These are phyloP conservation scores for Nomada ferruginata DNA, from an alignment of 2,888 invertebrate species.

Conservation along the genomic window DNA sequence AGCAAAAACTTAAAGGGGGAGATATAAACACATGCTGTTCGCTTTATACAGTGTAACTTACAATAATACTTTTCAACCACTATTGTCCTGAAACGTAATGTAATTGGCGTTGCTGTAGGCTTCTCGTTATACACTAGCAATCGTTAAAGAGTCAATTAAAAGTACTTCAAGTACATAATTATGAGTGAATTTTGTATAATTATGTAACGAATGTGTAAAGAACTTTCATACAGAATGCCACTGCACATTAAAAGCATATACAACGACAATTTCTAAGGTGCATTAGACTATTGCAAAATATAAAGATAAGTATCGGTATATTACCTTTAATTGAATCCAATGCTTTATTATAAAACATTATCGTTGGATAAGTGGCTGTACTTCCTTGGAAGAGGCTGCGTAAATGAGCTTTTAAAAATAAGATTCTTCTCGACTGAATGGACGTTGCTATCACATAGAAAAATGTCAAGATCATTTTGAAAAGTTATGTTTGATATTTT, in stretches of 20 bases:
- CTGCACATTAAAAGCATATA: not conserved
- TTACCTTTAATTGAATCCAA: slow-evolving; percentile 73
- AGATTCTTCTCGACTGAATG: slow-evolving; percentile 92
- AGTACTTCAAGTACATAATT: not conserved
- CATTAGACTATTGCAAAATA: slow-evolving; percentile 10
- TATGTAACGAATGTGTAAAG: too few species aligned
- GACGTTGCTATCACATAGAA: slow-evolving; percentile 94
- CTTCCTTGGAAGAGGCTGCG: slow-evolving; percentile 79
- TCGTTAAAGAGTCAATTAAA: not conserved
- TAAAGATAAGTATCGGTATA: slow-evolving; percentile 1
- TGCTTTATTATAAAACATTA: slow-evolving; percentile 78
- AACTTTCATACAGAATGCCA: too few species aligned
- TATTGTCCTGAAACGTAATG: too few species aligned
- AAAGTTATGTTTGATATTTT: not conserved
- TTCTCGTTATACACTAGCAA: too few species aligned
- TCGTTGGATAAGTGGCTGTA: slow-evolving; percentile 71
- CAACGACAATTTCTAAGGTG: not conserved
- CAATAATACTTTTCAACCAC: too few species aligned
- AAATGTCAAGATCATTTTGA: slow-evolving; percentile 90
- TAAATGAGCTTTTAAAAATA: slow-evolving; percentile 89
- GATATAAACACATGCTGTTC: too few species aligned
- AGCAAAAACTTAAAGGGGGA: too few species aligned
- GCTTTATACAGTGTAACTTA: too few species aligned
- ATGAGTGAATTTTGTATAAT: not conserved
- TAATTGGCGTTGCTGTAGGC: too few species aligned